Percentiles rank a stretch among this genome's conserved stretches.
Conservation (phyloP, 2,888 invertebrate genomes). For the Tipula lateralis region DNA sequence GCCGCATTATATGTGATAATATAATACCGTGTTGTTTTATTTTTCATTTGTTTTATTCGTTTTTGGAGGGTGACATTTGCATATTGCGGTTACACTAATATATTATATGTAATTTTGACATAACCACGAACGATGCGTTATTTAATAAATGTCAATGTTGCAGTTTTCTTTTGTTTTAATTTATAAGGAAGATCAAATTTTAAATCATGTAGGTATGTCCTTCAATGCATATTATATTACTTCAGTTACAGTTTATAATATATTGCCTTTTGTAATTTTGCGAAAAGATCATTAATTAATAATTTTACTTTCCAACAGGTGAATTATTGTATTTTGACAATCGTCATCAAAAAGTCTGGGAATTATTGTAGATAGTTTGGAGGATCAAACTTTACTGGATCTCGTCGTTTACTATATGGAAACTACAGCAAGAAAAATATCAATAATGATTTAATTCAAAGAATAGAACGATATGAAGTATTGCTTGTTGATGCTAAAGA, state of each 20-base stretch:
- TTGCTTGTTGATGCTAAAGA: too few species aligned
- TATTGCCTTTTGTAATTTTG: neutral
- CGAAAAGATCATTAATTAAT: neutral
- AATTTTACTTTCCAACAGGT: neutral
- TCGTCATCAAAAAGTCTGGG: too few species aligned
- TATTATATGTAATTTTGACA: slow-evolving; percentile 1
- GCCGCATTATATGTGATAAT: neutral
- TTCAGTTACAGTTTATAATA: neutral
- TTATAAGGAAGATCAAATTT: slow-evolving; percentile 19
- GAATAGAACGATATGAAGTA: too few species aligned
- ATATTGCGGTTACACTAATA: slow-evolving; percentile 11
- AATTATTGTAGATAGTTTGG: too few species aligned
- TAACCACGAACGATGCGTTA: neutral
- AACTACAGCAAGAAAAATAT: too few species aligned
- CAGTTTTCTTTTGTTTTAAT: slow-evolving; percentile 14
- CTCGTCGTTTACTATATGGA: too few species aligned
- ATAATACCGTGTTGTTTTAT: neutral
- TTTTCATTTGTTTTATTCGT: neutral
- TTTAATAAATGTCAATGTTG: slow-evolving; percentile 24
- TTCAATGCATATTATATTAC: neutral
- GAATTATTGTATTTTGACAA: neutral
- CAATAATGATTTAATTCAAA: too few species aligned
- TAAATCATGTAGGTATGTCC: neutral
- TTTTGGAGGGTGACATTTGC: neutral
- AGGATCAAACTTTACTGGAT: too few species aligned